Conservation (phyloP, 2,888 invertebrate species). For the Unio delphinus region DNA sequence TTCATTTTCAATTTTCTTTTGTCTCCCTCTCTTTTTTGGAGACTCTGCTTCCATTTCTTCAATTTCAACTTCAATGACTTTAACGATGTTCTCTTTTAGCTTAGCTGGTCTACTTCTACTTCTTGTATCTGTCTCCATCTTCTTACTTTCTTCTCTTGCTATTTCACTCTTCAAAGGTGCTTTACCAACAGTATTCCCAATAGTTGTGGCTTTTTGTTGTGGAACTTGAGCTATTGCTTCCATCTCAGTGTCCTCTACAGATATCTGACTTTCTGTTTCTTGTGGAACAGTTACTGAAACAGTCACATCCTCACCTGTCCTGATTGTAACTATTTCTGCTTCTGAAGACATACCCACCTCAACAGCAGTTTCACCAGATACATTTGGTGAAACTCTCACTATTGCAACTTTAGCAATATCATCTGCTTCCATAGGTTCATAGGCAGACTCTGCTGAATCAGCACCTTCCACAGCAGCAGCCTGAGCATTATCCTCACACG, state of each 20-base stretch:
- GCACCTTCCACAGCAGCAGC: slow-evolving; percentile 12
- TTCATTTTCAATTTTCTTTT: slow-evolving; percentile 12
- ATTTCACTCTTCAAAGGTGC: neutral
- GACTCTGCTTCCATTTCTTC: slow-evolving; percentile 9
- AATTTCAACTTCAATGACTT: slow-evolving; percentile 9
- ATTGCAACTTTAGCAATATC: slow-evolving; percentile 25
- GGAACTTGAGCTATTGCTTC: slow-evolving; percentile 16
- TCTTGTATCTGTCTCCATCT: neutral
- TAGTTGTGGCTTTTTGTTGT: neutral
- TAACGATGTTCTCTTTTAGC: neutral
- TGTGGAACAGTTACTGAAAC: neutral
- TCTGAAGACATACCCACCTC: neutral
- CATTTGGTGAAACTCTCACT: slow-evolving; percentile 6
- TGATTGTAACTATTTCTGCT: slow-evolving; percentile 9
- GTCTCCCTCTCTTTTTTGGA: slow-evolving; percentile 5
- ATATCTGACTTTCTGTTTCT: slow-evolving; percentile 3
- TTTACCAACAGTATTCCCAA: neutral
- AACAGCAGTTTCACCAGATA: slow-evolving; percentile 1
- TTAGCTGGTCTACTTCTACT: slow-evolving; percentile 2
- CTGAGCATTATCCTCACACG: slow-evolving; percentile 4
- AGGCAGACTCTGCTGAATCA: slow-evolving; percentile 7
- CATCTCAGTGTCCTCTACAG: slow-evolving; percentile 9
- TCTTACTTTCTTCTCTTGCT: slow-evolving; percentile 1
- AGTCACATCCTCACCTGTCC: slow-evolving; percentile 13
- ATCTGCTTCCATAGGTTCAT: slow-evolving; percentile 13